Evolutionary conservation across 2,888 invertebrate species (phyloP), one percentile per base, ranked within the genome.

Genomic region (Thecophora atra): DNA sequence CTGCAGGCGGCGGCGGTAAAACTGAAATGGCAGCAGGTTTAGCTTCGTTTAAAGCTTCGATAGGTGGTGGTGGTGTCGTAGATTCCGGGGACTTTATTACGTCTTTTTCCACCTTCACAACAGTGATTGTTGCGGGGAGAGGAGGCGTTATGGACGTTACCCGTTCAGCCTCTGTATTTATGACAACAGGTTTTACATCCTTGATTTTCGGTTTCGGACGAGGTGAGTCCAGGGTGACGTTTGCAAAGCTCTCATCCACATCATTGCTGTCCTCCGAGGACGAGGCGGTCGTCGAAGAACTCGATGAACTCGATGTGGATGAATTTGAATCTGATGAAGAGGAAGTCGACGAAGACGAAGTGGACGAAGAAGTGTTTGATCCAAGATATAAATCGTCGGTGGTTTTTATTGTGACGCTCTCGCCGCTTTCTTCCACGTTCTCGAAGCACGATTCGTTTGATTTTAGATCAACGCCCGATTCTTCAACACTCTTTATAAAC

Each of bases 401-500:
- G 37, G 4, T 19, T 13, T 15, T 24, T 54, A 54, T 47, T 42
- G 19, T 58, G 42, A 63, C 30, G 26, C 44, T 0, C 70, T 73
- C 0, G 21, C 19, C 37, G 21, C 28, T 26, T 30, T 5, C 11
- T 5, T 8, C 30, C 56, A 52, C 37, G 51, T 26, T 60, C 54
- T 66, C 24, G 19, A 52, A 0, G 70, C 72, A 0, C 70, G 3
- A 72, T 64, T 0, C 74, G 21, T 17, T 63, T 68, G 74, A 69
- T 63, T 75, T 73, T 28, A 79, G 74, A 47, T 79, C 78, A 8
- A 79, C 78, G 4, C 79, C 79, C 13, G 81, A 76, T 63, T 80
- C 83, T 30, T 83, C 82, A 28, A 86, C 86, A 76, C 84, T 85
- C 71, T 82, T 83, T 72, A 86, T 83, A 63, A 86, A 86, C 70